These are phyloP conservation scores for Cistogaster globosa DNA, from an alignment of 2,888 invertebrate genomes.

Conservation along the genomic window DNA sequence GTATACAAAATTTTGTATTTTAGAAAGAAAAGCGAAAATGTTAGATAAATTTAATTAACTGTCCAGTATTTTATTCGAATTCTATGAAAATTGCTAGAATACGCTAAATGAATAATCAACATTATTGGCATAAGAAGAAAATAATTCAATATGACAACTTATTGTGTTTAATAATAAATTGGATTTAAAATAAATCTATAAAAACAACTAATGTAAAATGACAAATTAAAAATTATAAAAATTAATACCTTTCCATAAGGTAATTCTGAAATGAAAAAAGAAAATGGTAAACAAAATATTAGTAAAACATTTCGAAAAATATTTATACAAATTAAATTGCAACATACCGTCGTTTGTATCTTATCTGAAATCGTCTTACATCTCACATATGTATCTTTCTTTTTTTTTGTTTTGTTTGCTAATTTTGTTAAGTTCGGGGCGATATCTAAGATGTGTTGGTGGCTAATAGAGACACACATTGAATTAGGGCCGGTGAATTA, in stretches of 20 bases:
- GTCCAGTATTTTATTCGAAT: slow-evolving; percentile 19
- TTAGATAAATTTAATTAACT: neutral
- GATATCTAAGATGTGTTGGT: slow-evolving; percentile 13
- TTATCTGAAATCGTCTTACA: slow-evolving; percentile 11
- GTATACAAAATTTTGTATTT: too few species aligned
- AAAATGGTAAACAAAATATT: neutral
- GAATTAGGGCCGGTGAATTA: slow-evolving; percentile 62
- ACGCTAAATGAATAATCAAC: slow-evolving; percentile 29
- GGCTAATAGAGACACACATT: slow-evolving; percentile 68
- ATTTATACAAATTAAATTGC: slow-evolving; percentile 19
- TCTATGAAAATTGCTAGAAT: slow-evolving; percentile 2
- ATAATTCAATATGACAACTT: slow-evolving; percentile 56
- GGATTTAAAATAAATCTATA: slow-evolving; percentile 63
- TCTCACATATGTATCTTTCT: too few species aligned
- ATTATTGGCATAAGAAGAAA: slow-evolving; percentile 34
- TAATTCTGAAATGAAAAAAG: slow-evolving; percentile 67
- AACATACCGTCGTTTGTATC: slow-evolving; percentile 58
- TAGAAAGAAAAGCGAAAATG: too few species aligned
- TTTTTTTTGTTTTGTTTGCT: neutral
- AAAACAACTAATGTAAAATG: slow-evolving; percentile 52
- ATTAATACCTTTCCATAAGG: slow-evolving; percentile 70
- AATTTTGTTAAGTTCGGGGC: neutral
- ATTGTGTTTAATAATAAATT: slow-evolving; percentile 51
- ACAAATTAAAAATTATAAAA: slow-evolving; percentile 46
- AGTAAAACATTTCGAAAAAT: neutral